These are phyloP conservation scores for Acrobasis suavella DNA, from an alignment of 2,888 invertebrate genomes.

Conservation along the genomic window DNA sequence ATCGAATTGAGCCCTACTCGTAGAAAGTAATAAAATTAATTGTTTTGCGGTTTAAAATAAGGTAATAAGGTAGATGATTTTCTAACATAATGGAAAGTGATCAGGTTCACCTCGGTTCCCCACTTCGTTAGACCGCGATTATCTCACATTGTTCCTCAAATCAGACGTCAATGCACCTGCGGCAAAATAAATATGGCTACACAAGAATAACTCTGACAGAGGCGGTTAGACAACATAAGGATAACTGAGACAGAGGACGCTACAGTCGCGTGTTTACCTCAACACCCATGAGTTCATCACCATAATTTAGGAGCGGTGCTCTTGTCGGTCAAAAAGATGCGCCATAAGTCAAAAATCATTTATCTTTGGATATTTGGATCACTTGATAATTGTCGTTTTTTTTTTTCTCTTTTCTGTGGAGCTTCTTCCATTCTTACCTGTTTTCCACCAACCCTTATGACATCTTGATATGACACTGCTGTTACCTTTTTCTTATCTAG, in stretches of 20 bases:
- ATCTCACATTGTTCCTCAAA: slow-evolving; percentile 50
- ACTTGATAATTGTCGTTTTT: too few relatives aligned
- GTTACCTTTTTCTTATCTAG: too few relatives aligned
- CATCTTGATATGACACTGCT: too few relatives aligned
- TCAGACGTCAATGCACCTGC: slow-evolving; percentile 45
- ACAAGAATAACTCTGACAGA: neutral
- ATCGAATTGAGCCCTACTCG: too few relatives aligned
- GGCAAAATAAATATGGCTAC: neutral
- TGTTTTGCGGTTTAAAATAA: neutral
- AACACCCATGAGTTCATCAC: too few relatives aligned
- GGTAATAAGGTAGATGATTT: neutral
- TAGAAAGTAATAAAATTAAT: too few relatives aligned
- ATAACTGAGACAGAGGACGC: neutral
- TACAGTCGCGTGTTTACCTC: too few relatives aligned
- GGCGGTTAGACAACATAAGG: neutral
- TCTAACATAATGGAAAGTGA: slow-evolving; percentile 10
- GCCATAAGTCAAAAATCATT: too few relatives aligned
- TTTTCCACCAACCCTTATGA: too few relatives aligned
- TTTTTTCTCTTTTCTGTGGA: too few relatives aligned
- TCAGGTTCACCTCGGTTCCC: slow-evolving; percentile 3
- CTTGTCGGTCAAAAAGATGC: neutral
- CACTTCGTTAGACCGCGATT: slow-evolving; percentile 22
- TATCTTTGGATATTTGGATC: too few relatives aligned
- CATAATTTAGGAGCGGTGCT: neutral
- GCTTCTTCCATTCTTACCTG: neutral